Evolutionary conservation across 2,888 invertebrate species (phyloP), one percentile per base, ranked within the genome.

Genomic region (Stomorhina lunata): DNA sequence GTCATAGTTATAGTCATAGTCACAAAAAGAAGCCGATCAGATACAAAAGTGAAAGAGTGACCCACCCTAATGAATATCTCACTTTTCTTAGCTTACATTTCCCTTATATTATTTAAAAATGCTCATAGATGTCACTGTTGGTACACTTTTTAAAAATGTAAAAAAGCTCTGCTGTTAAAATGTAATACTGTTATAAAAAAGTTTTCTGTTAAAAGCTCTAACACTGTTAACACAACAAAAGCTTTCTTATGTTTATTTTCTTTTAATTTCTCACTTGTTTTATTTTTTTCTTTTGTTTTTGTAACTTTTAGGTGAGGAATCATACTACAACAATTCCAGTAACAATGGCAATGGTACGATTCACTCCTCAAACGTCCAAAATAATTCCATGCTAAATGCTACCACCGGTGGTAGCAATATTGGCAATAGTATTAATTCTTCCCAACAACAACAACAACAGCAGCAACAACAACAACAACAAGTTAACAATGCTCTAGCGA

Each of bases 401-500:
- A 79, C 78, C 78, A 72, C 72, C 65, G 48, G 68, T 87, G 79
- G 76, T 77, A 80, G 61, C 69, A 76, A 72, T 29, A 61, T 75
- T 55, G 55, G 71, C 75, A 82, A 71, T 79, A 79, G 82, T 76
- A 79, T 79, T 79, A 82, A 53, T 61, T 50, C 71, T 61, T 72
- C 84, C 75, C 88, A 87, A 73, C 88, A 88, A 45, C 88, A 86
- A 57, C 87, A 86, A 63, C 86, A 86, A 71, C 88, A 86, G 50
- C 86, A 84, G 59, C 86, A 85, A 69, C 86, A 85, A 69, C 85
- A 85, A 9, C 86, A 86, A 32, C 86, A 85, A 55, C 84, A 85
- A 66, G 88, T 91, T 84, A 89, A 90, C 85, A 90, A 88, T 85
- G 91, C 91, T 72, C 90, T 91, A 86, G 91, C 91, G 85, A 89